Evolutionary conservation across 2,113 vertebrate species (phyloP).

Genomic region (Cochlearius cochlearius): DNA sequence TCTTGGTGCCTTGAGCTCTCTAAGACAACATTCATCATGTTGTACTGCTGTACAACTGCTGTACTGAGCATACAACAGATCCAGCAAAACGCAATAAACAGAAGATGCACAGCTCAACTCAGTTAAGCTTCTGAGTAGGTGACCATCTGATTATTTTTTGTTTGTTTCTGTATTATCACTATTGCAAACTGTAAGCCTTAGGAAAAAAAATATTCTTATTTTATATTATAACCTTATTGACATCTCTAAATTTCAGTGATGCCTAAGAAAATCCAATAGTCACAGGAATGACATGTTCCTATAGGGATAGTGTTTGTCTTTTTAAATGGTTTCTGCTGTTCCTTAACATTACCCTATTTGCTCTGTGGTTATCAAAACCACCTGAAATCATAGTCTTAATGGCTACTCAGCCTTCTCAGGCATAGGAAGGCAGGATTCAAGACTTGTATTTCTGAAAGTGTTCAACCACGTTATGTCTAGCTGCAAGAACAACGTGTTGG

Average conservation of each 20-base stretch:
- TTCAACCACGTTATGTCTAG: not conserved
- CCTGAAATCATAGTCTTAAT: not conserved
- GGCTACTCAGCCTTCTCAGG: not conserved
- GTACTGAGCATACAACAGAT: rapidly evolving
- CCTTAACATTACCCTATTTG: not conserved
- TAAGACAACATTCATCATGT: not conserved
- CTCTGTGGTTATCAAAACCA: not conserved
- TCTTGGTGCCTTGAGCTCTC: not conserved
- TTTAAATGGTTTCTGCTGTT: not conserved
- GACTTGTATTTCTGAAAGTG: not conserved
- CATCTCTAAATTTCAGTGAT: not conserved
- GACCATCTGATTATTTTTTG: not conserved
- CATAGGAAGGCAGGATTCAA: not conserved
- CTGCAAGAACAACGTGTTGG: rapidly evolving
- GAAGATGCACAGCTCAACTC: not conserved
- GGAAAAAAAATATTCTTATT: not conserved
- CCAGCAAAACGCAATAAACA: not conserved
- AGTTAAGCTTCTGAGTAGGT: not conserved
- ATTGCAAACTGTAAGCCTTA: not conserved
- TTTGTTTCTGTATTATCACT: not conserved
- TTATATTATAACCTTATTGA: not conserved
- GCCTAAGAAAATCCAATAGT: not conserved
- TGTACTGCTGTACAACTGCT: not conserved
- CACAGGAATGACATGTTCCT: not conserved
- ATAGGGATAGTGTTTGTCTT: not conserved